Percentiles rank a stretch among this genome's conserved stretches.
These are phyloP conservation scores for Phalloptychus januarius DNA, from an alignment of 2,797 vertebrate genomes.

Conservation along the genomic window DNA sequence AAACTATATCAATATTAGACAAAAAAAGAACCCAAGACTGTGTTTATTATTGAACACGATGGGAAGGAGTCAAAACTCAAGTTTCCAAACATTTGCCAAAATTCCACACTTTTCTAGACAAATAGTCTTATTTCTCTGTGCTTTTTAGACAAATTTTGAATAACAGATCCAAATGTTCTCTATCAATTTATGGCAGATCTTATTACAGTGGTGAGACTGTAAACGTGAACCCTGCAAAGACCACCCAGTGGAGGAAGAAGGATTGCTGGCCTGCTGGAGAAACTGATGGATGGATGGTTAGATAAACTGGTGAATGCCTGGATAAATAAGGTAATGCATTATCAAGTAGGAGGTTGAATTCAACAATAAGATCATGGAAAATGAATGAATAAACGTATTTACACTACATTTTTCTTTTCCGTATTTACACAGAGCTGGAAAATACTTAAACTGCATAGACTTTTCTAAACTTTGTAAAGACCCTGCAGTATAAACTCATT, in stretches of 20 bases:
- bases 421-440: neutral
- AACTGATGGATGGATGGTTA: neutral
- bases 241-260: neutral
- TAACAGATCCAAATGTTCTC: neutral
- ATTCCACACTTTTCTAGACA: neutral
- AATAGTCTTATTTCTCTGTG: neutral
- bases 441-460: neutral
- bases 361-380: neutral
- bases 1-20: constrained; percentile 10
- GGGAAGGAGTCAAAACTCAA: neutral
- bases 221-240: neutral
- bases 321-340: neutral
- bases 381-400: neutral
- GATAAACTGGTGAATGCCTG: neutral
- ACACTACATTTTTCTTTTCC: neutral
- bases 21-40: neutral
- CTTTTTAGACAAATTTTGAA: neutral
- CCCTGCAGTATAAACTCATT: neutral
- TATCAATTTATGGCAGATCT: neutral
- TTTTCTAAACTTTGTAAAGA: neutral
- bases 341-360: neutral
- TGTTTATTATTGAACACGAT: neutral
- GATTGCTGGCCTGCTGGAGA: neutral
- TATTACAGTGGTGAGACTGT: neutral
- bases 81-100: neutral